phyloP scores from a whole-genome alignment of 2,797 vertebrate species.

The Arrhamphus sclerolepis region DNA sequence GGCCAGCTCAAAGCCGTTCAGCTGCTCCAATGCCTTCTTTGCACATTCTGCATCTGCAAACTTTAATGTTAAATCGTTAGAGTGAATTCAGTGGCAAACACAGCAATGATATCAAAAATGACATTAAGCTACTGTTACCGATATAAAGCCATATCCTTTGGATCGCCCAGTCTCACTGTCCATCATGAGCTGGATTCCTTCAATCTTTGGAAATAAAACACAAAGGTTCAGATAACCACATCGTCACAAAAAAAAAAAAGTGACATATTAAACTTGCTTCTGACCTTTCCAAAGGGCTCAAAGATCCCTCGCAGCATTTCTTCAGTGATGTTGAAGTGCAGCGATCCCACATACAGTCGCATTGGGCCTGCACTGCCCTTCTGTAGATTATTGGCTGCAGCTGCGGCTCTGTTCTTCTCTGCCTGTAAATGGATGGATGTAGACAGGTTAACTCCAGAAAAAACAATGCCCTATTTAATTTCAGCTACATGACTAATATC shows the following conservation, averaged over 20 bases:
- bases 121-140: constrained; percentile 81
- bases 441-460: background rate
- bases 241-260: background rate
- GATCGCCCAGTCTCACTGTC: constrained; percentile 98
- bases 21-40: constrained; percentile 96
- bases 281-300: constrained; percentile 96
- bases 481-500: background rate
- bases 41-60: constrained; percentile 99
- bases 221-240: background rate
- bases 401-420: constrained; percentile 97
- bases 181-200: constrained; percentile 99
- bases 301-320: constrained; percentile 99
- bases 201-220: constrained; percentile 82
- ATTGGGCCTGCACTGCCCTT: constrained; percentile 96
- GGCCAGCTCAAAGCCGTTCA: constrained; percentile 97
- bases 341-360: constrained; percentile 95
- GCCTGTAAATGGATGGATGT: constrained; percentile 78
- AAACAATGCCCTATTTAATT: background rate
- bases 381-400: constrained; percentile 95
- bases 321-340: constrained; percentile 99
- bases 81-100: background rate
- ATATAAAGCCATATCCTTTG: constrained; percentile 99
- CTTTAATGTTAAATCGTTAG: constrained; percentile 63
- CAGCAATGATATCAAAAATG: background rate
- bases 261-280: background rate